Conservation (phyloP, 2,888 invertebrate species). For the Chirona hameri region DNA sequence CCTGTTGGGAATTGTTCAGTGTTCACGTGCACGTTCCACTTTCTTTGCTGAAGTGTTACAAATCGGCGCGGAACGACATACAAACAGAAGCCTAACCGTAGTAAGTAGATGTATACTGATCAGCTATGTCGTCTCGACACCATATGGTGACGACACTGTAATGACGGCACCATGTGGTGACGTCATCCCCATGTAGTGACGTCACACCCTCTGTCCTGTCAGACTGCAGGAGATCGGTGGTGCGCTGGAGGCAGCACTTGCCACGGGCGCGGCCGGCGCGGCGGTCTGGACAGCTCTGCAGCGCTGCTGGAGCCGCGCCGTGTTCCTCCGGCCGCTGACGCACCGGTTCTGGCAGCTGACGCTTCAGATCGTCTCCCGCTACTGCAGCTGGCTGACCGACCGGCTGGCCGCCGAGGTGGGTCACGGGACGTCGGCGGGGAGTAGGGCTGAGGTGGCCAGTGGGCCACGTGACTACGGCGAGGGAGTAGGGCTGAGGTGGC, state of each 20-base stretch:
- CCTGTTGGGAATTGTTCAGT: too few relatives aligned
- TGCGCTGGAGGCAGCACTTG: constrained; percentile 36
- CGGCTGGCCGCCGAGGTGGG: constrained; percentile 44
- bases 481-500: too few relatives aligned
- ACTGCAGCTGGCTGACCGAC: constrained; percentile 64
- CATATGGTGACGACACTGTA: too few relatives aligned
- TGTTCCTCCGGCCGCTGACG: constrained; percentile 72
- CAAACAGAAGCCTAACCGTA: too few relatives aligned
- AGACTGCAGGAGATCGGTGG: constrained; percentile 46
- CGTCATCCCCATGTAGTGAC: neutral
- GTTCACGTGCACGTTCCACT: too few relatives aligned
- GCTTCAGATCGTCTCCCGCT: constrained; percentile 75
- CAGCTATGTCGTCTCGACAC: too few relatives aligned
- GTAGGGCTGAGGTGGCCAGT: neutral
- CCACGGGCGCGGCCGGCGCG: constrained; percentile 49
- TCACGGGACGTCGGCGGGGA: neutral
- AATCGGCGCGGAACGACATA: too few relatives aligned
- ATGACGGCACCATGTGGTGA: too few relatives aligned
- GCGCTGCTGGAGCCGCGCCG: constrained; percentile 71
- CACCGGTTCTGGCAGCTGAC: constrained; percentile 82
- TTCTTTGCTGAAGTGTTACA: too few relatives aligned
- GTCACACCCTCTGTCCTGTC: neutral
- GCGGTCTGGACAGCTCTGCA: constrained; percentile 57
- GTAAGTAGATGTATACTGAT: too few relatives aligned
- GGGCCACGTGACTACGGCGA: too few relatives aligned